A percentile compares a stretch with the other conserved stretches of the same genome.
These are phyloP conservation scores for Drosophila triauraria DNA, from an alignment of 1,140 invertebrate species.

Conservation along the genomic window DNA sequence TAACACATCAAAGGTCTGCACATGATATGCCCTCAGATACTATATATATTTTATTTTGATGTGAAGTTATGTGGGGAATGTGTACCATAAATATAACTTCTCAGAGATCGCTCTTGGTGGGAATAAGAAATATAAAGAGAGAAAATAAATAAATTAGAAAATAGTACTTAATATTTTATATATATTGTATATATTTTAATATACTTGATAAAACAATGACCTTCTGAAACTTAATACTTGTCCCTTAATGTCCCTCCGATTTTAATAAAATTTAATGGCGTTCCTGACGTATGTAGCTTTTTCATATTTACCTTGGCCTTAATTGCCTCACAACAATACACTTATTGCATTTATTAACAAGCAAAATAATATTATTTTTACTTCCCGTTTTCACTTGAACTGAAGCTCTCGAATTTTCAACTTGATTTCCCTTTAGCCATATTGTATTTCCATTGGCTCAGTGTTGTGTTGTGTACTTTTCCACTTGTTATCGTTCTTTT, in stretches of 20 bases:
- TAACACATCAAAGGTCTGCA: constrained; percentile 39
- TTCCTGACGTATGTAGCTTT: neutral
- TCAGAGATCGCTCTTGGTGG: neutral
- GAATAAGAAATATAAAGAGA: neutral
- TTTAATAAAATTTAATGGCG: neutral
- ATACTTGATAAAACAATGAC: no score
- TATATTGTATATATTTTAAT: neutral
- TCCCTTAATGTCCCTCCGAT: neutral
- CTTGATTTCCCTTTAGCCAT: constrained; percentile 28
- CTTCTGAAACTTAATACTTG: neutral
- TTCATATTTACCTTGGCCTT: neutral
- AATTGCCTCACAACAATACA: neutral
- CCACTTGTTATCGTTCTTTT: constrained; percentile 35
- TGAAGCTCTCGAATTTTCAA: constrained; percentile 13
- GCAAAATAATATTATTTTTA: neutral
- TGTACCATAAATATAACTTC: constrained; percentile 5
- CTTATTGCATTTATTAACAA: constrained; percentile 3
- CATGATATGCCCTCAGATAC: constrained; percentile 18
- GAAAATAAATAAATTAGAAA: neutral
- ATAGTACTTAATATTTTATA: neutral
- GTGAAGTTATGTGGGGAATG: constrained; percentile 8
- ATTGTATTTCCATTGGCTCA: constrained; percentile 35
- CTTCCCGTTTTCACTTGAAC: constrained; percentile 31
- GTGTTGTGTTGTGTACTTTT: constrained; percentile 11
- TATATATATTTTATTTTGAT: constrained; percentile 1